Conservation (phyloP, 2,888 invertebrate species). For the Drepana falcataria region DNA sequence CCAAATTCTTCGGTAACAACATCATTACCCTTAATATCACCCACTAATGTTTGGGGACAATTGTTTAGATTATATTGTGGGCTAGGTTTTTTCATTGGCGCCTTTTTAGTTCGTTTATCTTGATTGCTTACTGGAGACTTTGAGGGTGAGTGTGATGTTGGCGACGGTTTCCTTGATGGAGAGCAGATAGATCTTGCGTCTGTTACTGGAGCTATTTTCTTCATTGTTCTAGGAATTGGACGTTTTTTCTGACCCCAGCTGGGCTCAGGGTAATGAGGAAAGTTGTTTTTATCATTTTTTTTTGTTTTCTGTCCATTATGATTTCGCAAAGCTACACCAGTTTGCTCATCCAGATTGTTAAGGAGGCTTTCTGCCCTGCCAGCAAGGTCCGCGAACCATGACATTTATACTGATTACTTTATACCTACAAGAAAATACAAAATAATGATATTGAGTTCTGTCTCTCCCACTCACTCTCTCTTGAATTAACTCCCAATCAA, state of each 20-base stretch:
- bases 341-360: slow-evolving; percentile 86
- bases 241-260: slow-evolving; percentile 35
- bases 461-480: too few species aligned
- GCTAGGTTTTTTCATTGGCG: slow-evolving; percentile 29
- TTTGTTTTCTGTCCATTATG: slow-evolving; percentile 40
- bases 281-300: slow-evolving; percentile 34
- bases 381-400: slow-evolving; percentile 86
- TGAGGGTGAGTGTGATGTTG: slow-evolving; percentile 21
- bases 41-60: slow-evolving; percentile 44
- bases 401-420: slow-evolving; percentile 67
- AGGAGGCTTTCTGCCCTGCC: slow-evolving; percentile 86
- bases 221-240: slow-evolving; percentile 24
- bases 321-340: slow-evolving; percentile 80
- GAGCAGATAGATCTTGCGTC: slow-evolving; percentile 33
- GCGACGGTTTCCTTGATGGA: slow-evolving; percentile 31
- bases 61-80: slow-evolving; percentile 39
- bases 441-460: not conserved
- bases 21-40: slow-evolving; percentile 35
- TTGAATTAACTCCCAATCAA: too few species aligned
- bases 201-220: slow-evolving; percentile 29
- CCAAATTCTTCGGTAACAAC: slow-evolving; percentile 28
- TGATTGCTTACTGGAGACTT: slow-evolving; percentile 20
- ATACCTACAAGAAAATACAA: slow-evolving; percentile 20
- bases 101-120: slow-evolving; percentile 18
- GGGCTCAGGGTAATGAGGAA: slow-evolving; percentile 23